Evolutionary conservation across 2,888 invertebrate genomes (phyloP).

Genomic region (Dryocosmus kuriphilus): DNA sequence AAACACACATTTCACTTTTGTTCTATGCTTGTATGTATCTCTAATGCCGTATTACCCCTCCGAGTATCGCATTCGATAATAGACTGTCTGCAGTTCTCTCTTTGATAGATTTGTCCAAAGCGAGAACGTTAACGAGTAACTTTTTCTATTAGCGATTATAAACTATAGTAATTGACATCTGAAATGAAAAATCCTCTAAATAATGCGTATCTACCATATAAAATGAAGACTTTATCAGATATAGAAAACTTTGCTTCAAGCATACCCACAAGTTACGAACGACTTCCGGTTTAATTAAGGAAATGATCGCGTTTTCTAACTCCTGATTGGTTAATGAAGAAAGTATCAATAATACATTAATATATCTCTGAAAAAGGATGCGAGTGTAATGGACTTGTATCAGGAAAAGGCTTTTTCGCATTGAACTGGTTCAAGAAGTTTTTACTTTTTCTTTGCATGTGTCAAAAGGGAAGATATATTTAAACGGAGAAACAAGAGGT

Average conservation of each 20-base stretch:
- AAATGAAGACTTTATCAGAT: not conserved
- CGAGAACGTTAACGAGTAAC: not conserved
- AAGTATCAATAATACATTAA: not conserved
- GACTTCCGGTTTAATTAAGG: not conserved
- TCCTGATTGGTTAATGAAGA: not conserved
- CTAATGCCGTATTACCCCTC: not conserved
- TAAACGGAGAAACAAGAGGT: no score
- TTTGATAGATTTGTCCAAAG: not conserved
- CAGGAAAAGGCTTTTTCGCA: not conserved
- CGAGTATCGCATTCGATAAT: not conserved
- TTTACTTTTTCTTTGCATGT: not conserved
- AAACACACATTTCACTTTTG: not conserved
- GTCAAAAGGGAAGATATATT: no score
- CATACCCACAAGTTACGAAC: not conserved
- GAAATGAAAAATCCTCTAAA: not conserved
- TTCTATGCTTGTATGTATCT: not conserved
- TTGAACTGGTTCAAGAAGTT: not conserved
- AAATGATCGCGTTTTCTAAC: not conserved
- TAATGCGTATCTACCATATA: not conserved
- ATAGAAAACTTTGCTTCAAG: not conserved
- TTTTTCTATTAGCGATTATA: not conserved
- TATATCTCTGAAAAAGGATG: not conserved
- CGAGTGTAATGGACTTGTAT: not conserved
- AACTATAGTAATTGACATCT: not conserved
- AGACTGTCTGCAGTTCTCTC: not conserved